Evolutionary conservation across 2,797 vertebrate genomes (phyloP).

Genomic region (Falco naumanni): DNA sequence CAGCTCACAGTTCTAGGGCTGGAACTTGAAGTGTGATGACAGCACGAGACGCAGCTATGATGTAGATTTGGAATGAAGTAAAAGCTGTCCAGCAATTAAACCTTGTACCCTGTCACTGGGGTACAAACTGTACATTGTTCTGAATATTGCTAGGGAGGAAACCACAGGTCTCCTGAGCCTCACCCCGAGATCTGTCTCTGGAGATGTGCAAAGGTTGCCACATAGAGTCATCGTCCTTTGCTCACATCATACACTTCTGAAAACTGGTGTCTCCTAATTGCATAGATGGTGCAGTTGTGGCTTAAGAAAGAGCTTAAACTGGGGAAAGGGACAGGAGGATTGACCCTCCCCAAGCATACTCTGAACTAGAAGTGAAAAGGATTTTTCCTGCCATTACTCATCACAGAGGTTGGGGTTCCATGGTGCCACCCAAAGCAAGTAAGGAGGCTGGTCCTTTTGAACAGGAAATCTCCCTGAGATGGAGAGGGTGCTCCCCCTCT

Average conservation of each 20-base stretch:
- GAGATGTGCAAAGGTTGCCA: neutral
- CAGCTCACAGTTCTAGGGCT: neutral
- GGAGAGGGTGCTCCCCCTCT: neutral
- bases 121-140: neutral
- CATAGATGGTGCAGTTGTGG: neutral
- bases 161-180: neutral
- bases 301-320: neutral
- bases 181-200: neutral
- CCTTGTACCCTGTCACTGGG: neutral
- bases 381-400: neutral
- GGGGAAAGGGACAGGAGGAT: accelerated
- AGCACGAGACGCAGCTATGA: neutral
- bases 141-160: neutral
- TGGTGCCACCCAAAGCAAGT: neutral
- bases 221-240: neutral
- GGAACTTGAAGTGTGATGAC: neutral
- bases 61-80: neutral
- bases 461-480: neutral
- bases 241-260: neutral
- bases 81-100: neutral
- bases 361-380: neutral
- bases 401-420: no score
- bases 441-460: neutral
- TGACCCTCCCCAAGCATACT: neutral
- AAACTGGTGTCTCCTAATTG: neutral